A percentile compares a stretch with the other conserved stretches of the same genome.
Conservation (phyloP, 2,888 invertebrate genomes). For the Habroteleia sp. region DNA sequence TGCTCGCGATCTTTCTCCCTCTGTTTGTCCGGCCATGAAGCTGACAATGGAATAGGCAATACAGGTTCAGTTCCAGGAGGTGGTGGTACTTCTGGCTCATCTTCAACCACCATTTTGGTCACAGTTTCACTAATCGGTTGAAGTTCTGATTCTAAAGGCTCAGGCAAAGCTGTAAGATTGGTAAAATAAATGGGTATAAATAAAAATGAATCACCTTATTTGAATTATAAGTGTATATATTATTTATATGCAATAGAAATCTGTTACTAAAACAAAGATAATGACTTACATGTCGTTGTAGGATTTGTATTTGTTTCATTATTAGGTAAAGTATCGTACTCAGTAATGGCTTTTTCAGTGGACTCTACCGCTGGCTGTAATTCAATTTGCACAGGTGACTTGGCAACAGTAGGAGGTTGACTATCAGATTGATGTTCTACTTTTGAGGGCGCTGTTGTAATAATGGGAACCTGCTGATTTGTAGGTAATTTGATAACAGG, state of each 20-base stretch:
- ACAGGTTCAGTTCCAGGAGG: conserved; percentile 79
- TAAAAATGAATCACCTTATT: too few species aligned
- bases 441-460: conserved; percentile 16
- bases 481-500: conserved; percentile 72
- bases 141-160: conserved; percentile 70
- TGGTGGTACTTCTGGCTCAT: conserved; percentile 77
- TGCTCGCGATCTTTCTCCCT: conserved; percentile 32
- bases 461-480: conserved; percentile 23
- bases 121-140: conserved; percentile 71
- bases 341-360: conserved; percentile 8
- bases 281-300: conserved; percentile 61
- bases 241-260: neutral
- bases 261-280: conserved; percentile 5
- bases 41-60: conserved; percentile 73
- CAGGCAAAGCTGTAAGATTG: conserved; percentile 64
- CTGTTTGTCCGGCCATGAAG: conserved; percentile 69
- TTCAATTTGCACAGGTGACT: conserved; percentile 18
- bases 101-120: conserved; percentile 72
- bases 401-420: neutral
- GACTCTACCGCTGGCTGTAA: conserved; percentile 7
- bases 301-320: conserved; percentile 51
- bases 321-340: conserved; percentile 56
- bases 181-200: too few species aligned
- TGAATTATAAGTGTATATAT: neutral
- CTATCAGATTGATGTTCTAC: conserved; percentile 21